phyloP scores from a whole-genome alignment of 2,888 invertebrate species.

The Rhagonycha lutea region DNA sequence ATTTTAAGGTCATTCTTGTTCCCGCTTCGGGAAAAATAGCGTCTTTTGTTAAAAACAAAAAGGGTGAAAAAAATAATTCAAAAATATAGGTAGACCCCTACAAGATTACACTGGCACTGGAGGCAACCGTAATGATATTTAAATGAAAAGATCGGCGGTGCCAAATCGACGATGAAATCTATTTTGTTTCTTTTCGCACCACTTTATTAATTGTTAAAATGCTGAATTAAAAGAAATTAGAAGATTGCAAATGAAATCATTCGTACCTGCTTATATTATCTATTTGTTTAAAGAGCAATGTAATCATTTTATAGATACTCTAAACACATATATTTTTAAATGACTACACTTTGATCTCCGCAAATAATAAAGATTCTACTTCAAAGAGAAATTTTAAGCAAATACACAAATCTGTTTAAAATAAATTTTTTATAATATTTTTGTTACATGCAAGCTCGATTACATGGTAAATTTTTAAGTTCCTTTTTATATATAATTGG shows the following conservation, averaged over 20 bases:
- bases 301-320: not conserved
- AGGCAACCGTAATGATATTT: too few species aligned
- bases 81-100: too few species aligned
- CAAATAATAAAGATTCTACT: constrained; percentile 13
- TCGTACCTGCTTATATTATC: not conserved
- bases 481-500: not conserved
- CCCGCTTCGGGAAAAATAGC: too few species aligned
- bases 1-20: too few species aligned
- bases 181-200: too few species aligned
- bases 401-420: not conserved
- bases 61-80: too few species aligned
- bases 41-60: too few species aligned
- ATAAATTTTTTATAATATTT: not conserved
- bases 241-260: not conserved
- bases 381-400: not conserved
- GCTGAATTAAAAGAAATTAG: too few species aligned
- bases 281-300: not conserved
- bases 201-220: too few species aligned
- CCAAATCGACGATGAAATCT: too few species aligned
- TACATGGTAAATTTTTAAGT: not conserved
- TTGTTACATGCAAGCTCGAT: not conserved
- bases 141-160: too few species aligned
- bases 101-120: too few species aligned
- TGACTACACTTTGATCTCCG: constrained; percentile 9
- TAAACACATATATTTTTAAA: not conserved